Conservation (phyloP, 2,113 vertebrate genomes). For the Urocitellus parryii region DNA sequence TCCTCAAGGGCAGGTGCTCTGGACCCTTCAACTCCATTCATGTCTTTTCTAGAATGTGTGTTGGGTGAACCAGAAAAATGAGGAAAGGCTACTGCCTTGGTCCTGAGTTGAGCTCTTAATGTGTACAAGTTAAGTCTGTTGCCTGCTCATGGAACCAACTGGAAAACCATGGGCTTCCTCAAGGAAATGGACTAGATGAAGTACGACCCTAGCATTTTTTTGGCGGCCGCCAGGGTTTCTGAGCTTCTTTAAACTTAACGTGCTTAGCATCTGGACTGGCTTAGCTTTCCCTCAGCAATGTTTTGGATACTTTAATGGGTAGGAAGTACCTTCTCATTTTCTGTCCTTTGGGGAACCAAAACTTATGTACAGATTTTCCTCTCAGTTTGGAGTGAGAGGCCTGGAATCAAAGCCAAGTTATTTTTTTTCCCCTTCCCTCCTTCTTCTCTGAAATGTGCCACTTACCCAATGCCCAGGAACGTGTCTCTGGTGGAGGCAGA, state of each 20-base stretch:
- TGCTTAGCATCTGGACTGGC: constrained; percentile 72
- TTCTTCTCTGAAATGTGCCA: not conserved
- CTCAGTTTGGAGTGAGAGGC: constrained; percentile 67
- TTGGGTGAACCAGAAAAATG: not conserved
- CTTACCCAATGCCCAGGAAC: not conserved
- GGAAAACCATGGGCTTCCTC: constrained; percentile 29
- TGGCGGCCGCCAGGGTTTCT: constrained; percentile 50
- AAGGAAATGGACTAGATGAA: constrained; percentile 18
- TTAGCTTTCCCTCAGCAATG: constrained; percentile 53
- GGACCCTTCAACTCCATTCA: not conserved
- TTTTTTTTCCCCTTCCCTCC: not conserved
- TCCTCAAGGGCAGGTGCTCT: not conserved
- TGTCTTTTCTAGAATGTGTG: not conserved
- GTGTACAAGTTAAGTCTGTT: not conserved
- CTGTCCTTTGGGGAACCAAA: constrained; percentile 77
- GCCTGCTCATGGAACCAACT: constrained; percentile 4
- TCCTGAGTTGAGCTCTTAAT: not conserved
- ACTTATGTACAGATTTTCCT: constrained; percentile 64
- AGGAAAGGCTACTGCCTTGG: not conserved
- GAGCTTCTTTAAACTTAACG: constrained; percentile 53
- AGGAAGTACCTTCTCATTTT: constrained; percentile 80
- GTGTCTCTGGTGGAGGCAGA: not conserved
- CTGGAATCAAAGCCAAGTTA: constrained; percentile 47
- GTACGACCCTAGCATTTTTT: not conserved
- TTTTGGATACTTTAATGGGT: constrained; percentile 71